These are phyloP conservation scores for Cacatua alba DNA, from an alignment of 2,113 vertebrate genomes.

Conservation along the genomic window DNA sequence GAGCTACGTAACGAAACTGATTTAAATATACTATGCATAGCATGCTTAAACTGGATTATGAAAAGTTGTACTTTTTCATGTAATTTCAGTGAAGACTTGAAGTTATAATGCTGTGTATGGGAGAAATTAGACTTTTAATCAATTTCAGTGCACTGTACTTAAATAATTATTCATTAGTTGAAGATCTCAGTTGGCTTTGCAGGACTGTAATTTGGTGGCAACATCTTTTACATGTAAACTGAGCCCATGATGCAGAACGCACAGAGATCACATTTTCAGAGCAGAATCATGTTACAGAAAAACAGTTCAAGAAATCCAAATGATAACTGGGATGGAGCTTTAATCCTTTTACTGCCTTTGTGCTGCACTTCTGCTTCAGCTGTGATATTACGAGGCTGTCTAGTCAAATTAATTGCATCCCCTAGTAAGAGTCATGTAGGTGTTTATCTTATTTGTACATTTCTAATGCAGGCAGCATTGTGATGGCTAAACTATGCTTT, in stretches of 20 bases:
- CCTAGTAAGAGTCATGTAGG: slow-evolving; percentile 39
- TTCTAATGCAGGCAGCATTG: not conserved
- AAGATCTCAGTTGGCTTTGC: not conserved
- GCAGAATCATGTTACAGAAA: not conserved
- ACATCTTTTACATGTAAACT: not conserved
- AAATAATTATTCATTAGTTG: not conserved
- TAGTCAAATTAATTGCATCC: slow-evolving; percentile 55
- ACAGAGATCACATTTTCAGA: not conserved
- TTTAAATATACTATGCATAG: not conserved
- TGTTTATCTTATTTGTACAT: slow-evolving; percentile 41
- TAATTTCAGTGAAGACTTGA: not conserved
- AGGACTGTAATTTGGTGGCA: not conserved
- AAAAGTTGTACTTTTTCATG: not conserved
- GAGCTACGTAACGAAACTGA: not conserved
- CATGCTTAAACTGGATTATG: not conserved
- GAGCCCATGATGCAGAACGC: not conserved
- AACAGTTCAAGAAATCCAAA: not conserved
- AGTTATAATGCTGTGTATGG: not conserved
- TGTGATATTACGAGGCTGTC: slow-evolving; percentile 57
- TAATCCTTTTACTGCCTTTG: slow-evolving; percentile 53
- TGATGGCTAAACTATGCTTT: not conserved
- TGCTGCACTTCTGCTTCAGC: slow-evolving; percentile 39
- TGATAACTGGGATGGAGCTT: slow-evolving; percentile 26
- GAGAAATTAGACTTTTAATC: not conserved
- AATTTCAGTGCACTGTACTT: not conserved